Percentiles rank a stretch among this genome's conserved stretches.
Evolutionary conservation across 2,888 invertebrate species (phyloP).

Genomic region (Drosophila putrida): DNA sequence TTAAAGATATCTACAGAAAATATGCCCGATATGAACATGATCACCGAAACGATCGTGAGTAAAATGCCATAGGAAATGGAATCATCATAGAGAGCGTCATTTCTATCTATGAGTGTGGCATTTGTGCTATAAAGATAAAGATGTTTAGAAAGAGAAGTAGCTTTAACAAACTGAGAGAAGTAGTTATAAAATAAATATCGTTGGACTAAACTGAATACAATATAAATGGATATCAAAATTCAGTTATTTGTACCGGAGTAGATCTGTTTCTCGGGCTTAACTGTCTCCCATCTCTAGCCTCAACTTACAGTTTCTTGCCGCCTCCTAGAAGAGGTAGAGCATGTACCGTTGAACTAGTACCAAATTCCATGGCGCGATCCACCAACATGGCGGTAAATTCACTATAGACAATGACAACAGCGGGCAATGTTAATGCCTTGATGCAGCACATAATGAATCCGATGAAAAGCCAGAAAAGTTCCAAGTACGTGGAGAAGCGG

Average conservation of each 20-base stretch:
- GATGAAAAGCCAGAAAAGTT: slow-evolving; percentile 86
- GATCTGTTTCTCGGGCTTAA: not conserved
- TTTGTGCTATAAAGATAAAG: slow-evolving; percentile 84
- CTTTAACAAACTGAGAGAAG: no score
- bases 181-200: not conserved
- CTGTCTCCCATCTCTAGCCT: not conserved
- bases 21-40: slow-evolving; percentile 88
- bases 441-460: slow-evolving; percentile 88
- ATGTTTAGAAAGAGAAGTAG: not conserved
- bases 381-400: slow-evolving; percentile 90
- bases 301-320: slow-evolving; percentile 87
- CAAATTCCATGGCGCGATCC: slow-evolving; percentile 87
- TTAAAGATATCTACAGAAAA: slow-evolving; percentile 90
- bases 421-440: slow-evolving; percentile 89
- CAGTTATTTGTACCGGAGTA: no score
- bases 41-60: slow-evolving; percentile 87
- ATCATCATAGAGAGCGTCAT: slow-evolving; percentile 88
- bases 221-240: no score
- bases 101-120: slow-evolving; percentile 87
- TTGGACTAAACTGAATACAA: no score
- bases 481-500: slow-evolving; percentile 88
- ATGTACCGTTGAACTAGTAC: slow-evolving; percentile 87
- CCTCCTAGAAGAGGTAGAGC: slow-evolving; percentile 88
- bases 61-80: slow-evolving; percentile 89
- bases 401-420: slow-evolving; percentile 90